These are phyloP conservation scores for Colletes gigas DNA, from an alignment of 1,140 invertebrate species.

Conservation along the genomic window DNA sequence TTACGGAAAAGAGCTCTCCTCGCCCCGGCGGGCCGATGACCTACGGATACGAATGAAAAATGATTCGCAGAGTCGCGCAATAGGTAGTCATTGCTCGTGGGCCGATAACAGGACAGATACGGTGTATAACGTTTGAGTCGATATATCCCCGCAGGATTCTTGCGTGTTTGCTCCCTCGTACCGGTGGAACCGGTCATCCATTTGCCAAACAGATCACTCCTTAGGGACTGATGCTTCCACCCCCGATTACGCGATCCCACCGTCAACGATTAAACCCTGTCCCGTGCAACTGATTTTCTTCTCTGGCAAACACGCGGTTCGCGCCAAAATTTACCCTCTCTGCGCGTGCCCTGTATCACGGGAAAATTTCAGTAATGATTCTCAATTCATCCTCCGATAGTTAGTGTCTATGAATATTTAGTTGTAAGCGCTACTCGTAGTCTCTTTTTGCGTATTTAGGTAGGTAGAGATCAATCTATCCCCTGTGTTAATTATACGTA, in stretches of 20 bases:
- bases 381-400: too few species aligned
- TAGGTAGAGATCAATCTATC: too few species aligned
- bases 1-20: constrained; percentile 25
- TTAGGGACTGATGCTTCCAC: constrained; percentile 56
- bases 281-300: constrained; percentile 33
- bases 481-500: too few species aligned
- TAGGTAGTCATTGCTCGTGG: constrained; percentile 42
- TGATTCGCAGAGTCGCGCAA: constrained; percentile 37
- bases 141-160: constrained; percentile 58
- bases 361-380: too few species aligned
- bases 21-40: constrained; percentile 23
- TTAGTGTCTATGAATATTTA: too few species aligned
- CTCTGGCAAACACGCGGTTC: too few species aligned
- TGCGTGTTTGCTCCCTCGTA: constrained; percentile 46
- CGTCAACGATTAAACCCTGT: constrained; percentile 38
- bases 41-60: constrained; percentile 49
- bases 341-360: too few species aligned
- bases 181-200: constrained; percentile 46
- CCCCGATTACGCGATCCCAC: constrained; percentile 17
- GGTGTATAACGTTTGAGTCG: constrained; percentile 56
- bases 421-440: too few species aligned
- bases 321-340: too few species aligned
- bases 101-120: constrained; percentile 46
- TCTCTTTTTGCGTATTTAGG: too few species aligned
- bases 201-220: constrained; percentile 56